These are phyloP conservation scores for Eudemis profundana DNA, from an alignment of 2,888 invertebrate genomes.

Conservation along the genomic window DNA sequence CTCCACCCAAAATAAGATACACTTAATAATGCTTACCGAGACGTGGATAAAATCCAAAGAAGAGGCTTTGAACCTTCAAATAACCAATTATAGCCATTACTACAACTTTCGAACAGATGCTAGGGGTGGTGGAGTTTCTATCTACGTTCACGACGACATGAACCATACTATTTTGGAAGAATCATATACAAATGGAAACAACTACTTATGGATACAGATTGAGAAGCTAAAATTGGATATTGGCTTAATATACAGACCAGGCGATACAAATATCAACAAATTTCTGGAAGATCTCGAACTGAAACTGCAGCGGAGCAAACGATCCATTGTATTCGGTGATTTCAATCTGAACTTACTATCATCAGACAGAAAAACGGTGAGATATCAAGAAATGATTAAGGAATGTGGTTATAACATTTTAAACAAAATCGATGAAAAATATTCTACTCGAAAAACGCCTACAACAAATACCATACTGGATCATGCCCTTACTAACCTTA, in stretches of 20 bases:
- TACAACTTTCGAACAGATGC: constrained; percentile 46
- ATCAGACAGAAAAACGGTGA: background rate
- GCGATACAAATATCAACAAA: too few relatives aligned
- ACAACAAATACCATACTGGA: background rate
- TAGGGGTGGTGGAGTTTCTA: constrained; percentile 52
- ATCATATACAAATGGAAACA: too few relatives aligned
- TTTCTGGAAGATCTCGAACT: too few relatives aligned
- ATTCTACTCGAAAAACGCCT: background rate
- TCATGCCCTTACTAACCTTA: background rate
- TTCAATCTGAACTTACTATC: background rate
- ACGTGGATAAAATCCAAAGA: constrained; percentile 2
- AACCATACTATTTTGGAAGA: constrained; percentile 41
- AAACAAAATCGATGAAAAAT: background rate
- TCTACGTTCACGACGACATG: constrained; percentile 48
- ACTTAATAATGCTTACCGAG: constrained; percentile 2
- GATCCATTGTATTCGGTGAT: too few relatives aligned
- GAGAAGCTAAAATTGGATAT: too few relatives aligned
- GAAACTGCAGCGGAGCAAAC: too few relatives aligned
- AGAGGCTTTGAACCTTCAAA: background rate
- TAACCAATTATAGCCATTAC: background rate
- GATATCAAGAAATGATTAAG: background rate
- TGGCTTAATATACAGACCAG: too few relatives aligned
- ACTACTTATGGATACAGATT: too few relatives aligned
- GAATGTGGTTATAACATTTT: background rate
- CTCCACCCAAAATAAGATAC: background rate